Conservation (phyloP, 2,113 vertebrate genomes). For the Forbesichthys papilliferus region DNA sequence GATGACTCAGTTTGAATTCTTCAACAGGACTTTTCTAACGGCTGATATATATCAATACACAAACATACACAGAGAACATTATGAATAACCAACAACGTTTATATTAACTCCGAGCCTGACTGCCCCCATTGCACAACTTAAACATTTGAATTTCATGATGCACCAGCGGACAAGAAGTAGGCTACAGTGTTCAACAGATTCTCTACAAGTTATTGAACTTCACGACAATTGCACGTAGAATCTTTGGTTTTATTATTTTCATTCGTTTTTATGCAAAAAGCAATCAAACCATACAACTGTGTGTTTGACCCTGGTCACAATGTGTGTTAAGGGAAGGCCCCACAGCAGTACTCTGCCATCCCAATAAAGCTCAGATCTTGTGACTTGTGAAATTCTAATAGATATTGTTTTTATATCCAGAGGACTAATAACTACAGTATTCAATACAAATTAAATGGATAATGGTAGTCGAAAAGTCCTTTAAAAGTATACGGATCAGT, state of each 20-base stretch:
- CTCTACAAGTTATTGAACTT: not conserved
- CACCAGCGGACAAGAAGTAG: too few relatives aligned
- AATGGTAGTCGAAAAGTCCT: slow-evolving; percentile 32
- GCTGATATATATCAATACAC: not conserved
- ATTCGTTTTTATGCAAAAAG: slow-evolving; percentile 30
- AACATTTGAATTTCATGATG: too few relatives aligned
- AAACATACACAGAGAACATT: too few relatives aligned
- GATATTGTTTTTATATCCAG: slow-evolving; percentile 36
- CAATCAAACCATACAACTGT: not conserved
- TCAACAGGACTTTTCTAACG: not conserved
- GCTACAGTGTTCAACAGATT: not conserved
- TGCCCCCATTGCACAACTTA: too few relatives aligned
- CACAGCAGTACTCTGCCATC: slow-evolving; percentile 16
- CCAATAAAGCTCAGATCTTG: slow-evolving; percentile 48
- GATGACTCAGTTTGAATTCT: too few relatives aligned
- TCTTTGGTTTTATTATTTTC: slow-evolving; percentile 36
- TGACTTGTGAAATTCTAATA: slow-evolving; percentile 44
- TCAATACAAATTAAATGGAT: slow-evolving; percentile 8
- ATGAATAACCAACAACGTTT: too few relatives aligned
- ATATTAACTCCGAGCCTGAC: too few relatives aligned
- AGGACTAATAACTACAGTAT: not conserved
- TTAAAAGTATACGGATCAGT: not conserved
- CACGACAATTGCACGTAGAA: not conserved
- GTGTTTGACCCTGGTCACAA: slow-evolving; percentile 32
- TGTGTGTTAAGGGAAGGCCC: slow-evolving; percentile 45